Evolutionary conservation across 2,113 vertebrate species (phyloP).

Genomic region (Canis aureus): DNA sequence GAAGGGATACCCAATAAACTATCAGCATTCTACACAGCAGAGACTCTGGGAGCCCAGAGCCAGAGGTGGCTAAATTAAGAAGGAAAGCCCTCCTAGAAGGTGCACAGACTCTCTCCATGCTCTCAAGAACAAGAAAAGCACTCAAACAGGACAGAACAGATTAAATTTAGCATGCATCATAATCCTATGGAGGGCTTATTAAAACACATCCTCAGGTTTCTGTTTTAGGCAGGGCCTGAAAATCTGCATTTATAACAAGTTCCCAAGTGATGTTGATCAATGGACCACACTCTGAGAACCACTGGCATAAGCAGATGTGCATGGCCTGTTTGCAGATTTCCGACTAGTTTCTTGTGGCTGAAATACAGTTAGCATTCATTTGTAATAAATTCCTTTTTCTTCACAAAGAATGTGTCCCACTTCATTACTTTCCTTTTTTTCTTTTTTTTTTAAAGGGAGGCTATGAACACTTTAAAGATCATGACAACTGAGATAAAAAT

Average conservation of each 20-base stretch:
- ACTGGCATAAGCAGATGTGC: not conserved
- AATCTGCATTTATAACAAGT: not conserved
- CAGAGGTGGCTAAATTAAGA: not conserved
- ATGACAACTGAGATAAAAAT: constrained; percentile 25
- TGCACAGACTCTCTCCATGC: fast-evolving
- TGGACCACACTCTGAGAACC: not conserved
- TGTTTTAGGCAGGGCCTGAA: not conserved
- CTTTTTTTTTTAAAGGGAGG: not conserved
- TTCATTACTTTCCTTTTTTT: not conserved
- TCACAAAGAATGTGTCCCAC: not conserved
- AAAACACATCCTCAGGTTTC: not conserved
- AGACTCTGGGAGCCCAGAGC: not conserved
- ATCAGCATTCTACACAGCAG: not conserved
- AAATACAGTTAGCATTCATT: not conserved
- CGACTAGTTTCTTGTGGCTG: not conserved
- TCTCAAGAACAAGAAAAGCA: not conserved
- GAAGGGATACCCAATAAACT: not conserved
- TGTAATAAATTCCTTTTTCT: not conserved
- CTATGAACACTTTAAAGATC: not conserved
- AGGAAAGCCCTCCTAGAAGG: not conserved
- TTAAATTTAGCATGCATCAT: not conserved
- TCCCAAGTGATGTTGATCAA: not conserved
- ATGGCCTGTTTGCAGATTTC: not conserved
- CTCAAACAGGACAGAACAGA: not conserved
- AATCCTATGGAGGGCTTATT: not conserved